These are phyloP conservation scores for Metaphire vulgaris DNA, from an alignment of 1,140 invertebrate genomes.

Conservation along the genomic window DNA sequence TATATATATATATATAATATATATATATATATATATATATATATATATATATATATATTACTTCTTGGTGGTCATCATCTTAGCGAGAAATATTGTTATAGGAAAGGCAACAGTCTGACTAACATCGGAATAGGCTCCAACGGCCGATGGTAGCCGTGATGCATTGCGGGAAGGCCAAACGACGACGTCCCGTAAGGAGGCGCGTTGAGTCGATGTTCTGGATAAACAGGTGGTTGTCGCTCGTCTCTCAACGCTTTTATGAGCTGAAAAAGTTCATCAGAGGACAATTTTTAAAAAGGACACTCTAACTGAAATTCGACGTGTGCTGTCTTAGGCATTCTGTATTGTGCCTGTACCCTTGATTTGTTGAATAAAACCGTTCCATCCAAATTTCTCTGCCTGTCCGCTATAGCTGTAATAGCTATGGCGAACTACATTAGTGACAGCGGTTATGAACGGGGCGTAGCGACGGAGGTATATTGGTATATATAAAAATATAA, in stretches of 20 bases:
- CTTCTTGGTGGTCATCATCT: not conserved
- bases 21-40: not conserved
- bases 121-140: constrained; percentile 12
- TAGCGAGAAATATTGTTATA: constrained; percentile 22
- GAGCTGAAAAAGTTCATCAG: not conserved
- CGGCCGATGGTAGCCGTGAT: not conserved
- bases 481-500: no score
- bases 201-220: not conserved
- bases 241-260: not conserved
- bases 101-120: not conserved
- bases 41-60: not conserved
- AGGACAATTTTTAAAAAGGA: constrained; percentile 7
- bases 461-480: not conserved
- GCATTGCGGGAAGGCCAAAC: no score
- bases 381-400: not conserved
- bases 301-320: constrained; percentile 14
- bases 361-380: not conserved
- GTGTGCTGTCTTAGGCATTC: constrained; percentile 9
- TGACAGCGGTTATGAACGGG: constrained; percentile 18
- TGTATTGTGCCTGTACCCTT: no score
- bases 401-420: not conserved
- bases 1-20: not conserved
- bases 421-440: not conserved
- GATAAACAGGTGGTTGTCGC: not conserved
- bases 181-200: not conserved